These are phyloP conservation scores for Boloria selene DNA, from an alignment of 2,888 invertebrate species.

Conservation along the genomic window DNA sequence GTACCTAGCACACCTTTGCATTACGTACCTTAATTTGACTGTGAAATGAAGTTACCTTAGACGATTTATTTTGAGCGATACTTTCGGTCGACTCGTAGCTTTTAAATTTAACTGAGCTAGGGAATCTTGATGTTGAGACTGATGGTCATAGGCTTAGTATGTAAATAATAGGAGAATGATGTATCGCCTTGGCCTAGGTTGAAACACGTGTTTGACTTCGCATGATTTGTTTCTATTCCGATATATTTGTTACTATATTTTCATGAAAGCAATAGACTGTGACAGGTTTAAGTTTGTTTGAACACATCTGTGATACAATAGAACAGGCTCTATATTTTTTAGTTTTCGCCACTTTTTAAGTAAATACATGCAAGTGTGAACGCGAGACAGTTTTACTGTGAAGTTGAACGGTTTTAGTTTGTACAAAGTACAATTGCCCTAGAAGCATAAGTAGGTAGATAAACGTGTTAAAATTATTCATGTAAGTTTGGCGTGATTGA, in stretches of 20 bases:
- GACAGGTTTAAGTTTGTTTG: conserved; percentile 64
- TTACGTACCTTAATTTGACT: conserved; percentile 69
- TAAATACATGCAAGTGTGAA: conserved; percentile 53
- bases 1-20: conserved; percentile 61
- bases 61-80: conserved; percentile 65
- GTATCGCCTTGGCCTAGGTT: conserved; percentile 79
- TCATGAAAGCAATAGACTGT: conserved; percentile 50
- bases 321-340: conserved; percentile 64
- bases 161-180: conserved; percentile 82
- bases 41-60: conserved; percentile 78
- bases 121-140: conserved; percentile 78
- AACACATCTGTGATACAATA: conserved; percentile 80
- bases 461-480: conserved; percentile 57
- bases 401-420: conserved; percentile 68
- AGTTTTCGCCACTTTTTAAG: conserved; percentile 68
- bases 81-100: conserved; percentile 63
- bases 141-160: conserved; percentile 80
- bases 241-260: conserved; percentile 34
- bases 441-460: conserved; percentile 82
- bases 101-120: conserved; percentile 70
- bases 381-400: conserved; percentile 61
- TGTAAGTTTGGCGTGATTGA: conserved; percentile 72
- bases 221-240: conserved; percentile 50
- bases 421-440: conserved; percentile 83
- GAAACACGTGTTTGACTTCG: conserved; percentile 65